Evolutionary conservation across 2,888 invertebrate genomes (phyloP), one percentile per base, ranked within the genome.

Genomic region (Noctuana brunneofusca): DNA sequence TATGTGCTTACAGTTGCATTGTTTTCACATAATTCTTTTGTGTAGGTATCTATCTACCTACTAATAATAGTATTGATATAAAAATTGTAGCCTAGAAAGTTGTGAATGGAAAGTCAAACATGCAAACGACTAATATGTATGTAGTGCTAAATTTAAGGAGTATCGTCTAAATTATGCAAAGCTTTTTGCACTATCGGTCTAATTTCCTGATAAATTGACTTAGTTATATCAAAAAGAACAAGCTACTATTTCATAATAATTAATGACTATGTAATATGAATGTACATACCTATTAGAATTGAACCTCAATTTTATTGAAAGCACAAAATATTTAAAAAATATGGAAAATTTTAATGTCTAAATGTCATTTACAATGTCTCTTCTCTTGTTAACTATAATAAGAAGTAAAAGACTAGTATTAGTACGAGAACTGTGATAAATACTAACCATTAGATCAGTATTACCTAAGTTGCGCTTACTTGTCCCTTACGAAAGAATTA

Each of bases 401-500:
- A 41, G 41, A 41, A 1, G 8, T 41, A 41, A 16, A 14, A 22
- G 49, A 8, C 22, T 49, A 27, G 16, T 14, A 49, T n/a, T 20
- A 49, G 14, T 5, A 20, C 18, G 12, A 52, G 41, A 14, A 9
- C 49, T n/a, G 24, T 35, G 16, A 24, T 60, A 53, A 62, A 49
- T n/a, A 55, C 20, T 55, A 24, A 27, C 24, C 43, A 35, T 53
- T 60, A 46, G 9, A 14, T n/a, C 3, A 49, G 27, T 55, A 62
- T 73, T 70, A 72, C 73, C 66, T 72, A 69, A 71, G 74, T 69
- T 81, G 82, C 83, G 86, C 87, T 83, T 87, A 81, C 85, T 84
- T 86, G 87, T 88, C 75, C 78, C 78, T 79, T 79, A 78, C 77
- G 72, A 77, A 79, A 77, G 74, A 85, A 83, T 86, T 82, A 80